Base-by-base conservation (phyloP, 2,113 vertebrate species). In the Potamarius usumacintae region DNA sequence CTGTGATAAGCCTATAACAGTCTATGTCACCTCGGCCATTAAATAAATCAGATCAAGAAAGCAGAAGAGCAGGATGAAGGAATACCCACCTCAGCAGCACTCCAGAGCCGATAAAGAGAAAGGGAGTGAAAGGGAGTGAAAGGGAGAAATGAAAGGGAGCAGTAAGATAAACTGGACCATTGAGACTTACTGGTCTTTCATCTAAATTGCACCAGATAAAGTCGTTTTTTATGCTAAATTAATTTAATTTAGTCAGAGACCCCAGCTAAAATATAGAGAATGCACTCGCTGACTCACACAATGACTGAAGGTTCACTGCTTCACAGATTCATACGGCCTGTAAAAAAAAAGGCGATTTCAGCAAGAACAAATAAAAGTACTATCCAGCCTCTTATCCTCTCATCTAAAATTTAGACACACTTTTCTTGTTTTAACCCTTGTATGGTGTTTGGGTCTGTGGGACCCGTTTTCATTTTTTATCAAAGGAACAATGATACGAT, bases 1-100 rank as follows among this genome's bases (percentile, higher is more conserved):
- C 86, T 90, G 80, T 86, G 92, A 92, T 92, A 92, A 92, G 85
- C 62, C 42, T 81, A 82, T 63, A 53, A 85, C 85, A 87, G 85
- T 83, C 86, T 74, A 58, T 15, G 30, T 80, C 48, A 67, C 83
- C 25, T 79, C 63, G 42, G 87, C 85, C 83, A 83, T 91, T 89
- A 90, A 77, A 91, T 92, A 91, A 91, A 91, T 92, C 90, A 87
- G 83, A 87, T 50, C 52, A 65, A 81, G 78, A 62, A 67, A 52
- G 78, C 25, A 65, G 67, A 67, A 57, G 67, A 65, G 79, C 53
- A 22, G 55, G 63, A 74, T 82, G 34, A 72, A 83, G 78, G 18
- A 7, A 62, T 48, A 25, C 58, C 22, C 4, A 82, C 20, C 79
- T 62, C 20, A 7, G 79, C 57, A 48, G 30, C 34, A 82, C 30